Conservation (phyloP, 2,797 vertebrate genomes). For the Rhodeus uyekii region DNA sequence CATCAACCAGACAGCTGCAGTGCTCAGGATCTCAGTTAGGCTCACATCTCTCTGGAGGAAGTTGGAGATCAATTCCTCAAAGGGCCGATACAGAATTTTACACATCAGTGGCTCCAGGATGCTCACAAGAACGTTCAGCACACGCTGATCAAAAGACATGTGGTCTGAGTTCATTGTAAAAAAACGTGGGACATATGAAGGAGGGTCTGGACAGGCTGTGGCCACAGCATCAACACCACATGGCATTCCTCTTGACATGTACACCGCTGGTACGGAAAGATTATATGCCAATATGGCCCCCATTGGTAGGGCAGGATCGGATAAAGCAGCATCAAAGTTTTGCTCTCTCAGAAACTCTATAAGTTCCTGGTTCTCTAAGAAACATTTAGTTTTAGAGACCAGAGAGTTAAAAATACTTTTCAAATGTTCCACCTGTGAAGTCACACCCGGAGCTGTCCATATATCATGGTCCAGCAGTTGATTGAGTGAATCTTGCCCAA, state of each 20-base stretch:
- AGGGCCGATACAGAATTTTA: constrained; percentile 36
- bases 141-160: constrained; percentile 80
- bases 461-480: rapidly evolving
- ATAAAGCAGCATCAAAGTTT: constrained; percentile 72
- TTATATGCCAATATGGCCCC: constrained; percentile 72
- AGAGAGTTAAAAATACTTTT: constrained; percentile 15
- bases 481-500: constrained; percentile 54
- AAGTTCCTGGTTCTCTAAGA: constrained; percentile 71
- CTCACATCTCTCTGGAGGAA: constrained; percentile 51
- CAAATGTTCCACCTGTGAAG: neutral
- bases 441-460: rapidly evolving
- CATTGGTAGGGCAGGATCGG: constrained; percentile 70
- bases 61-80: constrained; percentile 48
- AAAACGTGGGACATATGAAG: constrained; percentile 76
- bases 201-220: constrained; percentile 70
- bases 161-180: constrained; percentile 69
- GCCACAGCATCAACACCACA: constrained; percentile 74
- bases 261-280: constrained; percentile 67
- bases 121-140: constrained; percentile 75
- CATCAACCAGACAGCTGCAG: constrained; percentile 53
- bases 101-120: constrained; percentile 55
- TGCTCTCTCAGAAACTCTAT: constrained; percentile 56
- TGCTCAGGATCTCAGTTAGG: constrained; percentile 47
- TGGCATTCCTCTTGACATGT: constrained; percentile 63
- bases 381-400: constrained; percentile 62